A percentile compares a stretch with the other conserved stretches of the same genome.
These are phyloP conservation scores for Ageneiosus marmoratus DNA, from an alignment of 2,113 vertebrate genomes.

Conservation along the genomic window DNA sequence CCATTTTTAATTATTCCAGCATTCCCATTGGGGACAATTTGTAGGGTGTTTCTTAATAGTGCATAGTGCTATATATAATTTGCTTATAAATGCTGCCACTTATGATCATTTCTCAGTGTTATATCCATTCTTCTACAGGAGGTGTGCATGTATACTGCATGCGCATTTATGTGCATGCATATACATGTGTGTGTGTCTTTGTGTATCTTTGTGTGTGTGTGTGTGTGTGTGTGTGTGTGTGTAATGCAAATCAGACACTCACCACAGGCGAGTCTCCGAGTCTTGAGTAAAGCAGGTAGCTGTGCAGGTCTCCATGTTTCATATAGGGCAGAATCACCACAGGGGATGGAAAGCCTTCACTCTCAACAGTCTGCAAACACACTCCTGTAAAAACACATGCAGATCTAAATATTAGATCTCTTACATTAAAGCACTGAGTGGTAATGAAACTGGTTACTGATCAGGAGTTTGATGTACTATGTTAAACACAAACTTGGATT, in stretches of 20 bases:
- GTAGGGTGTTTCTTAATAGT: no score
- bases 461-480: no score
- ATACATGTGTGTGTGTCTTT: not conserved
- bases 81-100: not conserved
- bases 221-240: not conserved
- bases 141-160: not conserved
- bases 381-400: constrained; percentile 73
- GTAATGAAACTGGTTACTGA: no score
- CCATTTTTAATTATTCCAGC: not conserved
- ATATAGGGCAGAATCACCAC: constrained; percentile 91
- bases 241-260: constrained; percentile 53
- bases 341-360: constrained; percentile 87
- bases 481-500: no score
- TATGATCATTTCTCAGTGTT: not conserved
- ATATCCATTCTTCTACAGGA: not conserved
- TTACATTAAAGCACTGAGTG: no score
- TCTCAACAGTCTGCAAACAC: constrained; percentile 88
- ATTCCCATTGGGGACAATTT: not conserved
- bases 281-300: constrained; percentile 87
- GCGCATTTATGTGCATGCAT: constrained; percentile 4
- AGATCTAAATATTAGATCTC: no score
- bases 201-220: not conserved
- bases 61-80: not conserved
- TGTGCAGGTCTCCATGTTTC: constrained; percentile 93
- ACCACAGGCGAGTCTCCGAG: constrained; percentile 87